Evolutionary conservation across 2,888 invertebrate species (phyloP), one percentile per base, ranked within the genome.

Genomic region (Lasioglossum calceatum): DNA sequence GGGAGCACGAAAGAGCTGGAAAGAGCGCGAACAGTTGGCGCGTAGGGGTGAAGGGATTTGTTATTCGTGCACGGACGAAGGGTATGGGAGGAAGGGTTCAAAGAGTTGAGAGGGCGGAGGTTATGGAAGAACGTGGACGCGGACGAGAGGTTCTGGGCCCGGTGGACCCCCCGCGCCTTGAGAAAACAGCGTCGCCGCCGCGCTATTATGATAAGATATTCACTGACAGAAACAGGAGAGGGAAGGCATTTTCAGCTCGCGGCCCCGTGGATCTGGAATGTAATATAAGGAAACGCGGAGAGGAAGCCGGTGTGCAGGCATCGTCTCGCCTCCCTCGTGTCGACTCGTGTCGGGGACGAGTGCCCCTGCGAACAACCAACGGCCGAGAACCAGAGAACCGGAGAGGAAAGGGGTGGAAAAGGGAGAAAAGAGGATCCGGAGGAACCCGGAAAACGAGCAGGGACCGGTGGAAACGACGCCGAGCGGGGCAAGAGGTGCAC

Each of bases 151-250:
- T 67, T 39, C 32, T 73, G 85, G 64, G 82, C 79, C n/a, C 73
- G 50, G 77, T 32, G 81, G 82, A 74, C 82, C 84, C 16, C 2
- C 64, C 8, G 32, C 64, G 19, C 64, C 64, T 32, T 67, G 61
- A 54, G 84, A 75, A 80, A 82, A 81, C 84, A 82, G 79, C 77
- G 72, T 64, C 86, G 79, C 36, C 70, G 87, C 36, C 73, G 87
- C 42, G 67, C 91, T 91, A 94, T 94, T 94, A 94, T 93, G 94
- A 93, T 94, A 94, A 94, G 94, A 93, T 94, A 94, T 94, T 94
- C 94, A 93, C 94, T 92, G 93, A 92, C 92, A 92, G 93, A 93
- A 93, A 93, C 92, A 92, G 92, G 90, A 91, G 89, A 81, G 90
- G 90, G 92, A 89, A 89, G 92, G 92, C 92, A 93, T 94, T 93